Percentiles rank a stretch among this genome's conserved stretches.
Evolutionary conservation across 1,140 invertebrate species (phyloP).

Genomic region (Panulirus ornatus): DNA sequence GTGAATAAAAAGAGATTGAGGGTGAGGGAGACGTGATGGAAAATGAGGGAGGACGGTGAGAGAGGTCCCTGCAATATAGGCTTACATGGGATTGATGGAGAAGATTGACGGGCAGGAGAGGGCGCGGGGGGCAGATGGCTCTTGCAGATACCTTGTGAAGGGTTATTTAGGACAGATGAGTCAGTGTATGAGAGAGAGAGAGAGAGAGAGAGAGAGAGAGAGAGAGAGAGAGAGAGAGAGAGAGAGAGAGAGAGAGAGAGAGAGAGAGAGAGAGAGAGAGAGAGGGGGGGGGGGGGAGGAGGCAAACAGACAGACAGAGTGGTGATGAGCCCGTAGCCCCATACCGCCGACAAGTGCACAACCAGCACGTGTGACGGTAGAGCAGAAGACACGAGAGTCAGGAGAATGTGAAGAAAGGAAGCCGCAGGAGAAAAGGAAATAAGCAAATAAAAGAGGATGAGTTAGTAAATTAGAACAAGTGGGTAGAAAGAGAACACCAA

Average conservation of each 20-base stretch:
- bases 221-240: not conserved
- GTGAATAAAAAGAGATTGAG: not conserved
- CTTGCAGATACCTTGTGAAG: constrained; percentile 21
- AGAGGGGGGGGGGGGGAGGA: not conserved
- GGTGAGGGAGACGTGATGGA: not conserved
- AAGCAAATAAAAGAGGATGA: not conserved
- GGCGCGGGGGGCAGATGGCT: not conserved
- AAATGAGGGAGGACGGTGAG: not conserved
- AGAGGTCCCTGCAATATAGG: not conserved
- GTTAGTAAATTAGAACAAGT: not conserved
- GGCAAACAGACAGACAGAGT: not conserved
- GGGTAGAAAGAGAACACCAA: not conserved
- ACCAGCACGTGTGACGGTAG: not conserved
- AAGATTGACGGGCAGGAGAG: constrained; percentile 11
- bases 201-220: not conserved
- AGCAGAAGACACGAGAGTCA: not conserved
- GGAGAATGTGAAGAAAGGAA: not conserved
- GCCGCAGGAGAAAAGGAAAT: not conserved
- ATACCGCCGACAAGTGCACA: too few species aligned
- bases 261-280: too few species aligned
- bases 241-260: not conserved
- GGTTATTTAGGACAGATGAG: constrained; percentile 36
- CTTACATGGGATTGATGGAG: constrained; percentile 6
- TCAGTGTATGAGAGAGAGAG: not conserved
- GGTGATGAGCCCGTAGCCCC: too few species aligned